Percentiles rank a stretch among this genome's conserved stretches.
Conservation (phyloP, 2,888 invertebrate species). For the Mycogona germanica region DNA sequence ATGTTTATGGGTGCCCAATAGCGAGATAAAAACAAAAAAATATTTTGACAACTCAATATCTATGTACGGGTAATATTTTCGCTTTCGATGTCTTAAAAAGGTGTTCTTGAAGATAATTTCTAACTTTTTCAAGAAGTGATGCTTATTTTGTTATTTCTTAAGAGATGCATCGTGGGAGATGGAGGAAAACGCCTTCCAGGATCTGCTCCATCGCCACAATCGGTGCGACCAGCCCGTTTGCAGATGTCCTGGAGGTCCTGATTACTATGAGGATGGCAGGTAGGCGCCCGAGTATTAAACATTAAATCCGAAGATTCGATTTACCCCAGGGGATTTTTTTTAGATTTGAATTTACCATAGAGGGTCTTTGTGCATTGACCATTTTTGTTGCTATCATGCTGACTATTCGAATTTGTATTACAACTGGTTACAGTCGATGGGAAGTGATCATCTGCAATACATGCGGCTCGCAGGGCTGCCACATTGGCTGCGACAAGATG, state of each 20-base stretch:
- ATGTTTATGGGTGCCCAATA: too few species aligned
- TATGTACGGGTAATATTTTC: too few species aligned
- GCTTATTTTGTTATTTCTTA: slow-evolving; percentile 27
- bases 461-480: slow-evolving; percentile 45
- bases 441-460: slow-evolving; percentile 41
- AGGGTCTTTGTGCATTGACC: not conserved
- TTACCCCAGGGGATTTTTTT: not conserved
- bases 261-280: slow-evolving; percentile 36
- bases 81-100: too few species aligned
- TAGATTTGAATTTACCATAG: not conserved
- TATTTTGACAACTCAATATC: too few species aligned
- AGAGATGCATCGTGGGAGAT: slow-evolving; percentile 77
- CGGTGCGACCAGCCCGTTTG: slow-evolving; percentile 49
- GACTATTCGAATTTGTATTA: too few species aligned
- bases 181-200: slow-evolving; percentile 59
- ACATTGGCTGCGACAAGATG: slow-evolving; percentile 39
- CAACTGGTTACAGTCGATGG: slow-evolving; percentile 37
- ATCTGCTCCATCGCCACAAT: slow-evolving; percentile 49
- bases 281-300: slow-evolving; percentile 27
- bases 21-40: too few species aligned
- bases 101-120: not conserved
- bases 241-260: slow-evolving; percentile 45
- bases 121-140: slow-evolving; percentile 13
- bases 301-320: not conserved
- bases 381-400: not conserved